Conservation (phyloP, 1,140 invertebrate species). For the Lasaia peninsularis region DNA sequence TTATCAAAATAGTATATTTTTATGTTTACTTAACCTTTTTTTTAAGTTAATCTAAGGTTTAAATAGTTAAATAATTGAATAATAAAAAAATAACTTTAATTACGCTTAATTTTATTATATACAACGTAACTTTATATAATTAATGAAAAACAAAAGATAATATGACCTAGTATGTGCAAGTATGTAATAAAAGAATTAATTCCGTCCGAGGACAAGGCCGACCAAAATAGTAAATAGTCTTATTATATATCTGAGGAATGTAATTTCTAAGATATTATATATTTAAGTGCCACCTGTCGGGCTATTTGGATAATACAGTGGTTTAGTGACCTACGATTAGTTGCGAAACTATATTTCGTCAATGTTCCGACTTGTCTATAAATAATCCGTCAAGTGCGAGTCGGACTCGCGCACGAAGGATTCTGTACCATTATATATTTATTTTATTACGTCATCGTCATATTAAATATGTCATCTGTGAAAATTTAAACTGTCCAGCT, state of each 20-base stretch:
- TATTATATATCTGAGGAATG: not conserved
- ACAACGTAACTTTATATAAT: not conserved
- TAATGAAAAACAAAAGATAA: constrained; percentile 4
- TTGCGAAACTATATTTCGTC: not conserved
- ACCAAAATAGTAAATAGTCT: not conserved
- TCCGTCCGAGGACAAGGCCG: constrained; percentile 5
- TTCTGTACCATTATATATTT: too few species aligned
- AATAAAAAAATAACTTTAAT: too few species aligned
- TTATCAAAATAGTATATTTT: too few species aligned
- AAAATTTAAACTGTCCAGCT: too few species aligned
- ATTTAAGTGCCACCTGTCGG: not conserved
- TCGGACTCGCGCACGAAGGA: too few species aligned
- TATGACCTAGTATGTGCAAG: not conserved
- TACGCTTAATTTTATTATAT: too few species aligned
- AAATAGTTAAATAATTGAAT: too few species aligned
- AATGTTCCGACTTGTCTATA: not conserved
- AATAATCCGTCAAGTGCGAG: too few species aligned
- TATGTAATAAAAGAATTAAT: not conserved
- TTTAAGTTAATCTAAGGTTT: not conserved
- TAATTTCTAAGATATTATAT: not conserved
- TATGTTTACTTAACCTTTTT: too few species aligned
- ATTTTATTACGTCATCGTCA: too few species aligned
- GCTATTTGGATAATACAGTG: constrained; percentile 1
- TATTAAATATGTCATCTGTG: too few species aligned
- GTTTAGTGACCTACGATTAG: not conserved